A percentile compares a stretch with the other conserved stretches of the same genome.
These are phyloP conservation scores for Rutilus rutilus DNA, from an alignment of 2,113 vertebrate genomes.

Conservation along the genomic window DNA sequence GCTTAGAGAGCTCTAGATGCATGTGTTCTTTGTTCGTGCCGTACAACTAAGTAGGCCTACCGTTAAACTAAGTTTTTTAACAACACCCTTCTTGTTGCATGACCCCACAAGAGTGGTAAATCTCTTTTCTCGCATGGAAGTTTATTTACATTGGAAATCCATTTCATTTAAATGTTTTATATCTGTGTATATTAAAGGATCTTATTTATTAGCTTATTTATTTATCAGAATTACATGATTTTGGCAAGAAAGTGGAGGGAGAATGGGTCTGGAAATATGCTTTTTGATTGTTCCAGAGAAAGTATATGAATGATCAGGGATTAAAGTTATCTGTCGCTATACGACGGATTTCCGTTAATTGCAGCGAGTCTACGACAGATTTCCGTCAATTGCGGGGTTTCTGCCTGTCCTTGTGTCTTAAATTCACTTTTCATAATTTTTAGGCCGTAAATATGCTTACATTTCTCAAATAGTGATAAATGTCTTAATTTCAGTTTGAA, in stretches of 20 bases:
- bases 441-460: no score
- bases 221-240: neutral
- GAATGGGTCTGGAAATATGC: neutral
- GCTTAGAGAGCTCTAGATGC: neutral
- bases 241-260: neutral
- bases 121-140: neutral
- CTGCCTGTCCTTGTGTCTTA: no score
- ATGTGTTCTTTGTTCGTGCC: neutral
- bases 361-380: no score
- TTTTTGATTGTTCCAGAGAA: neutral
- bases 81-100: neutral
- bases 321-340: no score
- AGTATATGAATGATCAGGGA: neutral
- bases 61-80: neutral
- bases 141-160: neutral
- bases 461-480: no score
- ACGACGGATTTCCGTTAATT: no score
- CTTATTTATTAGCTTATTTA: neutral
- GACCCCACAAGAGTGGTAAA: neutral
- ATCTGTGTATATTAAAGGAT: neutral
- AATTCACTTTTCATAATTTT: no score
- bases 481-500: no score
- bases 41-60: neutral
- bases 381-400: no score
- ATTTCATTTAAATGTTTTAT: neutral